Base-by-base conservation (phyloP, 2,888 invertebrate species). In the Mythimna impura region DNA sequence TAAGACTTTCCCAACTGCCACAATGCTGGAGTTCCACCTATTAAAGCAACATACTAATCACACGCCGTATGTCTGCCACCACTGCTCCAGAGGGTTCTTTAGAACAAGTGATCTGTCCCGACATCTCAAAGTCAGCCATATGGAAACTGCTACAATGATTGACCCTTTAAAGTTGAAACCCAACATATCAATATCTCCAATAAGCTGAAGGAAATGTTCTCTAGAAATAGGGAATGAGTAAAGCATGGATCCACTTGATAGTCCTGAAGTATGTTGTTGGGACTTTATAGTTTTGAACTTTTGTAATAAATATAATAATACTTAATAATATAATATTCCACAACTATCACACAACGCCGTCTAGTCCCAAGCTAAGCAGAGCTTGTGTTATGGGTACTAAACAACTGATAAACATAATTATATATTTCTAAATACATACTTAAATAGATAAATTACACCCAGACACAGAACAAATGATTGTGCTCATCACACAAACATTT, bases 11-110 rank as follows among this genome's bases (percentile, higher is more conserved):
- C 96, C 96, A 0, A 93, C 92, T 0, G 93, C 93, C 0, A 90
- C 91, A 55, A 95, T 96, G 95, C 82, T 96, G 50, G 95, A 96
- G 85, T 96, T 94, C 80, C 96, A 96, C 78, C 86, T 96, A 12
- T 83, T 96, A 20, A 96, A 96, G 85, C 91, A 94, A 73, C 96
- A 96, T 62, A 93, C 94, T 2, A 94, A 96, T 71, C 93, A 93
- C 57, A 95, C 95, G 3, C 96, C 96, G 0, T 95, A 93, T 54
- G 82, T 94, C 3, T 96, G 96, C 77, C 92, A 90, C 57, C 93
- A 95, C 71, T 96, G 96, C 72, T 91, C 94, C 0, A 88, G 95
- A 70, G 94, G 95, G 0, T 96, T 95, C 87, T 94, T 92, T 83
- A 89, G 96, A 8, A 91, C 87, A 22, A 93, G 95, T 86, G 96